Percentiles rank a stretch among this genome's conserved stretches.
Conservation (phyloP, 2,888 invertebrate genomes). For the Lasioglossum vierecki region DNA sequence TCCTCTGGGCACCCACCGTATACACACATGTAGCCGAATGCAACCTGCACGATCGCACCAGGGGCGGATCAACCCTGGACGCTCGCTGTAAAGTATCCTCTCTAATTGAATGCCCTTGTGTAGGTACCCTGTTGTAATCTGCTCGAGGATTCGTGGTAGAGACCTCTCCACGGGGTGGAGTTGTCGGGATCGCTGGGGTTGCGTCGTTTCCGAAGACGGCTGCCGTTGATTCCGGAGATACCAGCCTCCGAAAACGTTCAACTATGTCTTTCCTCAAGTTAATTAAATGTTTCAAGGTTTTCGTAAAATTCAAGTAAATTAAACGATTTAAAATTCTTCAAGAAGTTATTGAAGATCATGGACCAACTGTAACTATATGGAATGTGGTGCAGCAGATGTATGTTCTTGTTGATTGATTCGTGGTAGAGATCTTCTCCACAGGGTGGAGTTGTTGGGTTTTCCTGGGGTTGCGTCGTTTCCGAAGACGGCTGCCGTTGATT, state of each 20-base stretch:
- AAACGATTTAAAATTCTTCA: too few relatives aligned
- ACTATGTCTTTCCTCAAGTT: not conserved
- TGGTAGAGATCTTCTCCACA: conserved; percentile 9
- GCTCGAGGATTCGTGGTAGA: conserved; percentile 25
- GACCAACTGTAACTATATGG: too few relatives aligned
- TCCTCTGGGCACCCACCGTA: conserved; percentile 44
- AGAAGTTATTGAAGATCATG: too few relatives aligned
- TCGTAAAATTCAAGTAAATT: too few relatives aligned
- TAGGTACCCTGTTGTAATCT: conserved; percentile 49
- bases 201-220: conserved; percentile 26
- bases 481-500: not conserved
- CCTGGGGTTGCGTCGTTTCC: conserved; percentile 36
- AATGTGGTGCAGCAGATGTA: too few relatives aligned
- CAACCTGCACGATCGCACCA: conserved; percentile 65
- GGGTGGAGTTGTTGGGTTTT: too few relatives aligned
- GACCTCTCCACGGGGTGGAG: conserved; percentile 13
- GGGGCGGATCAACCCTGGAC: conserved; percentile 68
- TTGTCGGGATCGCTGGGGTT: conserved; percentile 17
- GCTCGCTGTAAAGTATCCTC: conserved; percentile 60
- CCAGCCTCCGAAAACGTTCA: not conserved
- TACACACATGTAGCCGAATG: conserved; percentile 49
- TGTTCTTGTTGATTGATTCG: too few relatives aligned
- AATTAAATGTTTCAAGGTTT: too few relatives aligned
- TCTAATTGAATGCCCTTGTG: conserved; percentile 61
- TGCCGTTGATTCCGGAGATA: not conserved